Conservation (phyloP, 1,140 invertebrate species). For the Harpegnathos saltator region DNA sequence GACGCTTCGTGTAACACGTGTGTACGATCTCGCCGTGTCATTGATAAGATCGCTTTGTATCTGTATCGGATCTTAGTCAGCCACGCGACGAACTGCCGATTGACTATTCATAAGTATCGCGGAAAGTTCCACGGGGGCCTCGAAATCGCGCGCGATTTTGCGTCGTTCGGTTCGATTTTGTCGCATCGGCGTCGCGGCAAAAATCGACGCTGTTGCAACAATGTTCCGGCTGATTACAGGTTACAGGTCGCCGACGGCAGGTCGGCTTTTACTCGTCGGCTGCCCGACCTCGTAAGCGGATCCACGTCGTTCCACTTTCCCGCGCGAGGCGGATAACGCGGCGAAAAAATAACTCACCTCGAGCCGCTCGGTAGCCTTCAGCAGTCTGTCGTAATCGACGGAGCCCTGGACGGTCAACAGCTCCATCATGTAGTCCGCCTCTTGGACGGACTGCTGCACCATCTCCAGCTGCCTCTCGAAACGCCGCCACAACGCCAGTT, state of each 20-base stretch:
- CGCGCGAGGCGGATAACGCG: background rate
- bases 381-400: constrained; percentile 92
- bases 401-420: constrained; percentile 92
- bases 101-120: background rate
- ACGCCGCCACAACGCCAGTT: constrained; percentile 90
- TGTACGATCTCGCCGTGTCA: constrained; percentile 1
- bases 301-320: background rate
- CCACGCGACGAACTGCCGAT: background rate
- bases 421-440: constrained; percentile 95
- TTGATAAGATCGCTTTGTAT: constrained; percentile 9
- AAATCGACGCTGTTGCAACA: no score
- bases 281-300: background rate
- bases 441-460: constrained; percentile 92
- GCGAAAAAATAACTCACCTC: constrained; percentile 88
- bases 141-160: background rate
- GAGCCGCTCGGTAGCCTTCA: constrained; percentile 92
- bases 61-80: constrained; percentile 8
- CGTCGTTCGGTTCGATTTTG: background rate
- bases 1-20: constrained; percentile 22
- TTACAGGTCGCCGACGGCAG: no score
- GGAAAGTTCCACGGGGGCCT: background rate
- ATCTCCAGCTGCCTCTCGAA: constrained; percentile 91
- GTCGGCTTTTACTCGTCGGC: background rate
- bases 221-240: background rate
- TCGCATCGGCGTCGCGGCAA: no score